Evolutionary conservation across 2,113 vertebrate genomes (phyloP).

Genomic region (Corydoras sp.): DNA sequence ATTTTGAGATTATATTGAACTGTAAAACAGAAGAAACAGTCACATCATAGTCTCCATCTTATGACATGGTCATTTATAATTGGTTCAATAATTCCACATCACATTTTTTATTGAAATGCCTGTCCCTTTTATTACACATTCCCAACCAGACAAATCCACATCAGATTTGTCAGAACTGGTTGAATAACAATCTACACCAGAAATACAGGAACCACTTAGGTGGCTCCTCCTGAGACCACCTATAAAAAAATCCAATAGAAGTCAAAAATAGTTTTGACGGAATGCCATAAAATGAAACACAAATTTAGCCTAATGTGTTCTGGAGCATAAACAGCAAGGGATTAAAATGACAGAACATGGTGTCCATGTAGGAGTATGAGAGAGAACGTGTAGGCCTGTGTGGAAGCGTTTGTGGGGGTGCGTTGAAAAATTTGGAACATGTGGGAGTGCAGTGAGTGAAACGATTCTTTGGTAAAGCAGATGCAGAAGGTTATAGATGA

Average conservation of each 20-base stretch:
- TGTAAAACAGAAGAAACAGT: no score
- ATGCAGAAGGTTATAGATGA: slow-evolving; percentile 36
- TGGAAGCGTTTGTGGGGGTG: slow-evolving; percentile 35
- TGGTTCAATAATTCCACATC: no score
- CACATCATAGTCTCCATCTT: no score
- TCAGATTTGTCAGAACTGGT: no score
- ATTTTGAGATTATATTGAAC: no score
- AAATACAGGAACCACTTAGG: neutral
- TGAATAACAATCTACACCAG: no score
- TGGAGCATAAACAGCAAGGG: slow-evolving; percentile 25
- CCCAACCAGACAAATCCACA: no score
- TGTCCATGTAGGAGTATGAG: slow-evolving; percentile 53
- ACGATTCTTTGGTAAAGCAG: slow-evolving; percentile 44
- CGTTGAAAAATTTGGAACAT: slow-evolving; percentile 38
- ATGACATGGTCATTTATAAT: no score
- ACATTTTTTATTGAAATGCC: no score
- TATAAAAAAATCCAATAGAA: no score
- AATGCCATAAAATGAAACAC: neutral
- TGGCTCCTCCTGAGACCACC: neutral
- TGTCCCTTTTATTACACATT: no score
- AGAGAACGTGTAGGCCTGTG: slow-evolving; percentile 32
- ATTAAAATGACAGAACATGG: slow-evolving; percentile 57
- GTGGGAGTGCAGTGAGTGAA: slow-evolving; percentile 50
- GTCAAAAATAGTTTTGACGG: no score
- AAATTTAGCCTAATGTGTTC: slow-evolving; percentile 13